Base-by-base conservation (phyloP, 2,113 vertebrate species). In the Phaethornis superciliosus region DNA sequence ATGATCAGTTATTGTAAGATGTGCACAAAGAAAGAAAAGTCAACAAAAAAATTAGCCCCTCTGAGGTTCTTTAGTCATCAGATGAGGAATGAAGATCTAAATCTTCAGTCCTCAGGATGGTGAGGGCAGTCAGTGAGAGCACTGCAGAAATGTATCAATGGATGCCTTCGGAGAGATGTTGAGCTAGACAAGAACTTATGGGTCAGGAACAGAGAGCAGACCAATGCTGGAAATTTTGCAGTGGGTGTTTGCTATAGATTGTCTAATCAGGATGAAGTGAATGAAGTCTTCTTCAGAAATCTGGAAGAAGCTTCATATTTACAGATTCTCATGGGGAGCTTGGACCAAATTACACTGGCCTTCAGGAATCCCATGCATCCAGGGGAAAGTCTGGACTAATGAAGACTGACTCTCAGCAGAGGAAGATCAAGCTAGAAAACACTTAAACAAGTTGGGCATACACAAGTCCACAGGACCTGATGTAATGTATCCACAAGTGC, bases 31-130 rank as follows among this genome's bases (percentile, higher is more conserved):
- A 77, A 84, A 87, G 9, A 2, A 69, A 40, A 35, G 58, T n/a
- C 3, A 86, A 7, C 2, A 8, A 54, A 7, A 7, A 35, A 44
- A 78, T 22, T 40, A 27, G 2, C 4, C 11, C 6, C 1, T 30
- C 6, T 54, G 13, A 8, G 4, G 62, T 71, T 47, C 13, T 40
- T 74, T 54, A 33, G 21, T 30, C 46, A 55, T 16, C 46, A 75
- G 10, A 49, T 21, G 18, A 68, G 7, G 21, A 88, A 67, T 26
- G 4, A 85, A 44, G 18, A 27, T 23, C 23, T 70, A 58, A 69
- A 75, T 62, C 28, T 59, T 49, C 12, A 52, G 0, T 44, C 17
- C 15, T 33, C 24, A 26, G 13, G 10, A 63, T 22, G 37, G 46
- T 14, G 21, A 49, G 8, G 9, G 18, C 21, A 68, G 28, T 14